These are phyloP conservation scores for Tokudaia tokunoshimensis DNA, from an alignment of 2,797 vertebrate species.

Conservation along the genomic window DNA sequence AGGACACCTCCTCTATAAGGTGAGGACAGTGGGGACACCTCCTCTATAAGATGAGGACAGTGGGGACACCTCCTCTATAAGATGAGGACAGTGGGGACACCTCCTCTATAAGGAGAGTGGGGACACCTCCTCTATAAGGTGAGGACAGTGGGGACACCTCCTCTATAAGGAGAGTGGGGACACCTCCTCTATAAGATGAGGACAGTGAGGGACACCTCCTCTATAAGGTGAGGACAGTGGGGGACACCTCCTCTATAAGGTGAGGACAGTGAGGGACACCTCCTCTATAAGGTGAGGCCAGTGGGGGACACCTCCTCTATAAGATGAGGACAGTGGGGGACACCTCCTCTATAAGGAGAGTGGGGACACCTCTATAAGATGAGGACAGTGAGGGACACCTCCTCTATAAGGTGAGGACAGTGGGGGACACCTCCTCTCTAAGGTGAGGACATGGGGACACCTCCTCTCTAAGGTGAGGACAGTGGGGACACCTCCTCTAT, in stretches of 20 bases:
- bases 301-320: too few relatives aligned
- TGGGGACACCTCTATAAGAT: background rate
- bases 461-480: too few relatives aligned
- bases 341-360: too few relatives aligned
- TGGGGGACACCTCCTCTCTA: background rate
- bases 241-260: too few relatives aligned
- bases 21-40: background rate
- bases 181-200: conserved; percentile 1
- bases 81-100: too few relatives aligned
- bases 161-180: background rate
- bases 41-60: too few relatives aligned
- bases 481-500: background rate
- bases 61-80: too few relatives aligned
- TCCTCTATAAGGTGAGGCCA: conserved; percentile 42
- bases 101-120: too few relatives aligned
- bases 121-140: background rate
- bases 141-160: background rate
- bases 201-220: background rate
- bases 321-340: too few relatives aligned
- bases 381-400: background rate
- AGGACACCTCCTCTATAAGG: background rate
- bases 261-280: too few relatives aligned
- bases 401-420: conserved; percentile 4
- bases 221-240: too few relatives aligned
- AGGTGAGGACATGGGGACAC: too few relatives aligned